Conservation (phyloP, 2,888 invertebrate species). For the Hypomecis atomaria region DNA sequence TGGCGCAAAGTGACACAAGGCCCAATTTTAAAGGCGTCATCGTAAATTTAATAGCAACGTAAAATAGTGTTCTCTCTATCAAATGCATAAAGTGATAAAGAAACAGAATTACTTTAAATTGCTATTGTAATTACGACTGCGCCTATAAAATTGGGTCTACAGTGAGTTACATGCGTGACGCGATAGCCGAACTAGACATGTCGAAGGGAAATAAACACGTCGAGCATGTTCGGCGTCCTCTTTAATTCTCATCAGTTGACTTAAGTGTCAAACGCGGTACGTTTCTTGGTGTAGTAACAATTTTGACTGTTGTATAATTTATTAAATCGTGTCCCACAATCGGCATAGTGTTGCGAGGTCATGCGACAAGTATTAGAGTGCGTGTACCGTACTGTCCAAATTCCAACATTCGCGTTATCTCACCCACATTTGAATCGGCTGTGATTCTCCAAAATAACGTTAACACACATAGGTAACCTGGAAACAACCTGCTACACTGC, state of each 20-base stretch:
- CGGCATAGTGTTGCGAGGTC: slow-evolving; percentile 36
- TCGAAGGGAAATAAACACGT: not conserved
- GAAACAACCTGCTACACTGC: slow-evolving; percentile 8
- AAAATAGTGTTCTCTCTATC: no score
- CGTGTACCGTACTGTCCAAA: slow-evolving; percentile 72
- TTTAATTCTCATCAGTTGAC: slow-evolving; percentile 24
- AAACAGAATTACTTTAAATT: no score
- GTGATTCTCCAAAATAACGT: slow-evolving; percentile 52
- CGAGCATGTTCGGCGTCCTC: slow-evolving; percentile 30
- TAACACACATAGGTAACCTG: slow-evolving; percentile 24
- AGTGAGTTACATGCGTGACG: no score
- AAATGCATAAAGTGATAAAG: no score
- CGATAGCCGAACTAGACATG: no score
- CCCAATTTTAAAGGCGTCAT: no score
- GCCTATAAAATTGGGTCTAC: no score
- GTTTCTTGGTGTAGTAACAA: slow-evolving; percentile 27
- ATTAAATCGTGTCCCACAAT: slow-evolving; percentile 31
- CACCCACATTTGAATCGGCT: slow-evolving; percentile 66
- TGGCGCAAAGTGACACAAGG: no score
- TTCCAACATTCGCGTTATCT: slow-evolving; percentile 73
- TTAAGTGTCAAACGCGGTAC: slow-evolving; percentile 36
- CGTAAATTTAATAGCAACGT: no score
- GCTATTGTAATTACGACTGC: no score
- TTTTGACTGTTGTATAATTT: slow-evolving; percentile 33
- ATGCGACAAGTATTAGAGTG: slow-evolving; percentile 48